Evolutionary conservation across 2,797 vertebrate species (phyloP), one percentile per base, ranked within the genome.

Genomic region (Zenarchopterus dispar): DNA sequence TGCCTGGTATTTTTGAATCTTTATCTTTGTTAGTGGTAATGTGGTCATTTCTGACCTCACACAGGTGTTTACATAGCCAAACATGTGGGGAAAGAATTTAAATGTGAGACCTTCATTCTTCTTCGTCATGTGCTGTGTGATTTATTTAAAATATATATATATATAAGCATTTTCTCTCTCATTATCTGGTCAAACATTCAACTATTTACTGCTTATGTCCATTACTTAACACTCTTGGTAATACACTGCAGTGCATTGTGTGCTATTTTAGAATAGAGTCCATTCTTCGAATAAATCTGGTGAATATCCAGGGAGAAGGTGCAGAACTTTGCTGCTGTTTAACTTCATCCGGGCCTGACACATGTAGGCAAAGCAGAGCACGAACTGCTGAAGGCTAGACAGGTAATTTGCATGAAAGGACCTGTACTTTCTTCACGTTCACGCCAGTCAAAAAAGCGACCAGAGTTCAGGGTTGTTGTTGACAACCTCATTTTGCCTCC

Each of bases 371-470:
- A 50, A 50, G 51, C 8, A 70, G 70, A 26, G 13, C 42, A 17
- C 36, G 24, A 54, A 15, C 3, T 5, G 13, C 36, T 39, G 36
- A 39, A 24, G 46, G 9, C 19, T 52, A 33, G 16, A 61, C 11
- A 22, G 48, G 47, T 8, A 42, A 84, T 88, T 85, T 86, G 84
- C 80, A 86, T 88, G 24, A 24, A 52, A 33, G 13, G 50, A 41
- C 22, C 11, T 47, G 45, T 0, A 2, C 39, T 19, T 47, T 51
- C 62, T 21, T 18, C 39, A 52, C 10, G n/a, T 52, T 7, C 59
- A 54, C 11, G 49, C 11, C 5, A 23, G 17, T 4, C 22, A 33
- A 17, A 18, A 52, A 21, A 7, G 48, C 0, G 19, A 18, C 36
- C 3, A 4, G 8, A 8, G 1, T 36, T 36, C 15, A 21, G 3